Base-by-base conservation (phyloP, 37 sponge, comb jelly and placozoan genomes). In the Spongilla lacustris region DNA sequence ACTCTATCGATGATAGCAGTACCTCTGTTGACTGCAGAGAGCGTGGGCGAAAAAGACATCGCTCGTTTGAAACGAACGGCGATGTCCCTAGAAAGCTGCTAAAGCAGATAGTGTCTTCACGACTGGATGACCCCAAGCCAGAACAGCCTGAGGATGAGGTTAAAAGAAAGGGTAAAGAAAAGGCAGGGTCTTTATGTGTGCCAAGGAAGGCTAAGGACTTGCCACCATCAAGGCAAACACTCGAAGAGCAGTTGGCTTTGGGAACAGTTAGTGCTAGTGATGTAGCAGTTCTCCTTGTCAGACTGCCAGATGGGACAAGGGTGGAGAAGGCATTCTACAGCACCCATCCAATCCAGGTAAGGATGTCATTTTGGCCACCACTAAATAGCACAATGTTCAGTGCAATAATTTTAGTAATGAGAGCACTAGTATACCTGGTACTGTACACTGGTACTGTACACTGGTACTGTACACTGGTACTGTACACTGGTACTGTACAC, bases 241-340 rank as follows among this genome's bases (percentile, higher is more conserved):
- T 36, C n/a, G 81, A 67, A 2, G 82, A 75, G 14, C 81, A 75
- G 27, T n/a, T 81, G n/a, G 36, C 26, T 68, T 76, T 69, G 5
- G 86, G 76, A 21, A 24, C 12, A 14, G 46, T 80, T 4, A 35
- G 36, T 1, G 83, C 68, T 34, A 81, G 12, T 28, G 88, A 87
- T 0, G 25, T 83, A 6, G 48, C 75, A 13, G 76, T 69, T 19
- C 48, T 95, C 12, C 26, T 95, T 30, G 35, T 95, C 32, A 69
- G 96, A 27, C 68, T 93, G 21, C 96, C 93, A 0, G 79, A 90
- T 85, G 96, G 96, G 24, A 26, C 26, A 36, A 66, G 96, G 36
- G 3, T 89, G 25, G 87, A 87, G 67, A 81, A 90, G 41, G 25
- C 38, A 8, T 92, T 95, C 30, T n/a, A 81, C 17, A 67, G 81